These are phyloP conservation scores for Polyergus mexicanus DNA, from an alignment of 1,140 invertebrate genomes.

Conservation along the genomic window DNA sequence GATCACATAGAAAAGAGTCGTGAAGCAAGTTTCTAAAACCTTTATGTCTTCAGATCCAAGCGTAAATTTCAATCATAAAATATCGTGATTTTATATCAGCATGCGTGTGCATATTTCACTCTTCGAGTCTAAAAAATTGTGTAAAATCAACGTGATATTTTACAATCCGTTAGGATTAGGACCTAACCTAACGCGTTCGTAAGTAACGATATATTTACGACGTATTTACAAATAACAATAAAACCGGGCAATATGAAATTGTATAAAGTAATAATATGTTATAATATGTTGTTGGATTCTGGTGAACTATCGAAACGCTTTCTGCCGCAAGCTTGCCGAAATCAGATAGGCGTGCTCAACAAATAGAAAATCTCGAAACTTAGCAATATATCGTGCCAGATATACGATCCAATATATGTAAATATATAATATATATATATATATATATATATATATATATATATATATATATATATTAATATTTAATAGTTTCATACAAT, in stretches of 20 bases:
- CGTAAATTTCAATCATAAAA: slow-evolving; percentile 3
- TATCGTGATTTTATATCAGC: slow-evolving; percentile 1
- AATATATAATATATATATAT: too few relatives aligned
- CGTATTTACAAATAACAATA: neutral
- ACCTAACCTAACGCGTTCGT: neutral
- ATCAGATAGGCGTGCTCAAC: neutral
- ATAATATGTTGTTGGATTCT: slow-evolving; percentile 16
- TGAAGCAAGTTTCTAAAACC: slow-evolving; percentile 1
- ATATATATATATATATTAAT: too few relatives aligned
- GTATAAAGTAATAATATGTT: neutral
- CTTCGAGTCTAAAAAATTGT: neutral
- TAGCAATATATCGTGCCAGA: neutral
- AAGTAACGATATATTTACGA: neutral
- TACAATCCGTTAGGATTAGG: too few relatives aligned
- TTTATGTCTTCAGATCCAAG: neutral
- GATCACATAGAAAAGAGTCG: neutral
- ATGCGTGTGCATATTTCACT: neutral
- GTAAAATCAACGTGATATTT: neutral
- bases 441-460: neutral
- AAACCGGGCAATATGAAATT: neutral
- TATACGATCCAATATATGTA: neutral
- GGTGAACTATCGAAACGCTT: neutral
- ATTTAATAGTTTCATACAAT: neutral
- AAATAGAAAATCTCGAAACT: slow-evolving; percentile 26
- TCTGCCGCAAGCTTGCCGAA: slow-evolving; percentile 5